phyloP scores from a whole-genome alignment of 2,113 vertebrate species.

The Neolamprologus toae region DNA sequence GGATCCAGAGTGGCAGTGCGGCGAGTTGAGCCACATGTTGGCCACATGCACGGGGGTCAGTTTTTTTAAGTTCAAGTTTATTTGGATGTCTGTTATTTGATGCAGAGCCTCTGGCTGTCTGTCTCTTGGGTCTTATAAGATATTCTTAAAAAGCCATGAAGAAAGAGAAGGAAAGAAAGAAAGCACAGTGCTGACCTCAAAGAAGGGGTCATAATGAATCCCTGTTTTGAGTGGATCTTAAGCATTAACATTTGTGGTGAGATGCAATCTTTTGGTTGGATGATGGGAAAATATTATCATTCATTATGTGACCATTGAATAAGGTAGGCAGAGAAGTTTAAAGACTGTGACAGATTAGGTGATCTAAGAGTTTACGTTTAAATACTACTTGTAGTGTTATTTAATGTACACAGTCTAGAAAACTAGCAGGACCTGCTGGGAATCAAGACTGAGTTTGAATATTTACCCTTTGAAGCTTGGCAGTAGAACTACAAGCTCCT shows the following conservation, averaged over 20 bases:
- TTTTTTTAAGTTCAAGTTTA: constrained; percentile 41
- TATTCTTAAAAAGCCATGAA: neutral
- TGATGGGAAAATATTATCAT: neutral
- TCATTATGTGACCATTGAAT: neutral
- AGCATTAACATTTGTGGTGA: neutral
- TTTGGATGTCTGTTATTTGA: constrained; percentile 16
- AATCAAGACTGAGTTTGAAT: neutral
- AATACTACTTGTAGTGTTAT: neutral
- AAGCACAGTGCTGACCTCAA: neutral
- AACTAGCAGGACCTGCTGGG: neutral
- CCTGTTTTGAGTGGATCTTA: neutral
- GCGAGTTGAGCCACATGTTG: constrained; percentile 4
- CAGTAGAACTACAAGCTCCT: neutral
- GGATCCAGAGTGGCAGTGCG: neutral
- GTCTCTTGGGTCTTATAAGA: neutral
- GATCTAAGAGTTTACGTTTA: neutral
- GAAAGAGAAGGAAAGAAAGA: neutral
- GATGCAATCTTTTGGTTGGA: neutral
- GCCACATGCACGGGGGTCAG: constrained; percentile 27
- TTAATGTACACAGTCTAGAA: neutral
- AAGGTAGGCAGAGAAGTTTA: neutral
- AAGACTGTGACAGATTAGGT: neutral
- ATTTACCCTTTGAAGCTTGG: neutral
- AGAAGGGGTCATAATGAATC: neutral
- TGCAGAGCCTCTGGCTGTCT: neutral